These are phyloP conservation scores for Drosophila aldrichi DNA, from an alignment of 2,888 invertebrate species.

Conservation along the genomic window DNA sequence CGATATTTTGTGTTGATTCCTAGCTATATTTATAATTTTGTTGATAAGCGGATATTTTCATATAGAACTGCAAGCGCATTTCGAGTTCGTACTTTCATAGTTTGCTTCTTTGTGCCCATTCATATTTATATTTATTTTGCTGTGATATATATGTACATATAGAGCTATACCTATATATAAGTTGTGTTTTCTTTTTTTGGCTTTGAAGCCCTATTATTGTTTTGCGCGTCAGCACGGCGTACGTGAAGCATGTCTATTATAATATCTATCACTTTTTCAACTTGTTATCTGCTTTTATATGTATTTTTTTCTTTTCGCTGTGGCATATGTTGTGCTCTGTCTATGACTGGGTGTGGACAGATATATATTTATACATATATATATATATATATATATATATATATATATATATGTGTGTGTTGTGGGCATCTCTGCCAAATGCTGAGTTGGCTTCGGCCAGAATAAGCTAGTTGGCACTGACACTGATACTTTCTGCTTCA, in stretches of 20 bases:
- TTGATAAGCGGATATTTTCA: too few species aligned
- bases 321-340: conserved; percentile 33
- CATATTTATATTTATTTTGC: conserved; percentile 23
- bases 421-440: conserved; percentile 36
- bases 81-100: conserved; percentile 5
- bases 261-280: conserved; percentile 50
- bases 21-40: background rate
- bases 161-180: background rate
- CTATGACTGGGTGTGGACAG: conserved; percentile 22
- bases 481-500: conserved; percentile 8
- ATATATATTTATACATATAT: conserved; percentile 9
- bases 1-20: accelerated
- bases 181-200: conserved; percentile 6
- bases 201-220: conserved; percentile 58
- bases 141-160: background rate
- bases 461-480: conserved; percentile 33
- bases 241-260: conserved; percentile 62
- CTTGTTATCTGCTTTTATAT: background rate
- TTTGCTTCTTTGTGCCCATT: background rate
- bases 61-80: background rate
- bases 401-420: background rate
- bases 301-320: background rate
- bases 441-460: conserved; percentile 48
- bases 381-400: background rate
- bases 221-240: conserved; percentile 50